phyloP scores from a whole-genome alignment of 2,797 vertebrate species.

The Bovichtus variegatus region DNA sequence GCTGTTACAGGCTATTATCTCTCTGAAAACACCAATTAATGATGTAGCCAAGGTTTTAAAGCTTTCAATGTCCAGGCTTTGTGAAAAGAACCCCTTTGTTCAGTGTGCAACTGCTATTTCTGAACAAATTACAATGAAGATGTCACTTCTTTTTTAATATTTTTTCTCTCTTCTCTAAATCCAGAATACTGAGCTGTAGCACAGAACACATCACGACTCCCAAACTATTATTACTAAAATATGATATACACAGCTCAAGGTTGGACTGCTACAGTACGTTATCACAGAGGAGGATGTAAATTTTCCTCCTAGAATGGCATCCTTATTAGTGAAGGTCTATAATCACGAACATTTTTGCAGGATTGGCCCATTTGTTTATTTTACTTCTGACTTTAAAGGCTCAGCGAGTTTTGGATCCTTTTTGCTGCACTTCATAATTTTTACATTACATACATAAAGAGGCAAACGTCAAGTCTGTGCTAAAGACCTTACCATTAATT shows the following conservation, averaged over 20 bases:
- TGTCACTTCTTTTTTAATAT: not conserved
- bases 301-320: not conserved
- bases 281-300: not conserved
- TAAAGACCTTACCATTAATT: constrained; percentile 30
- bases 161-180: not conserved
- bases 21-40: constrained; percentile 17
- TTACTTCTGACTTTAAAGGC: constrained; percentile 22
- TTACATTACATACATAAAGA: constrained; percentile 18
- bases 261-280: constrained; percentile 1
- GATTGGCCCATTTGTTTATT: constrained; percentile 35
- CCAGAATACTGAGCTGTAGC: not conserved
- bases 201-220: not conserved
- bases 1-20: constrained; percentile 9
- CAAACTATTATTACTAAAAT: no score
- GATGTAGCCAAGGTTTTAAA: not conserved
- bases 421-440: constrained; percentile 25
- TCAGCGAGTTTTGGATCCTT: not conserved
- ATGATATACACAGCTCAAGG: not conserved
- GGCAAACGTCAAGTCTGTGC: constrained; percentile 18
- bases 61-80: constrained; percentile 11
- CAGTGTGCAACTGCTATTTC: not conserved
- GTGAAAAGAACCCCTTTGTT: not conserved
- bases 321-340: not conserved
- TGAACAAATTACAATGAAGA: not conserved
- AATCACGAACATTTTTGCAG: constrained; percentile 23